A percentile compares a stretch with the other conserved stretches of the same genome.
These are phyloP conservation scores for Drosophila parvula DNA, from an alignment of 1,140 invertebrate species.

Conservation along the genomic window DNA sequence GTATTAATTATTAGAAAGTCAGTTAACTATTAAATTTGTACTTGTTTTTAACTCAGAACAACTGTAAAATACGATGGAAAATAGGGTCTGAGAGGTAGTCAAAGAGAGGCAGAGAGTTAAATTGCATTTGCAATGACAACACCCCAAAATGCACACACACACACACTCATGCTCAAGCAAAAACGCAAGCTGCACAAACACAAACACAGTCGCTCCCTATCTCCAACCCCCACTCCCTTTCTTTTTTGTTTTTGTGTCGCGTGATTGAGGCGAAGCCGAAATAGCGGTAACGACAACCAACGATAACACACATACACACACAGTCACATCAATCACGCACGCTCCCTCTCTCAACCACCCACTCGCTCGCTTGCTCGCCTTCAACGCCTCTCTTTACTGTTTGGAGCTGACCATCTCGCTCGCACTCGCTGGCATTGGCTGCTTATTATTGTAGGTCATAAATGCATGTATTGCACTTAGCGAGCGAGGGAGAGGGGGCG, in stretches of 20 bases:
- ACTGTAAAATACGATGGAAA: background rate
- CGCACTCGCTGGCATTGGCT: slow-evolving; percentile 17
- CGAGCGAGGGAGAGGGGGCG: slow-evolving; percentile 1
- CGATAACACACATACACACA: slow-evolving; percentile 49
- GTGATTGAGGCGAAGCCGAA: slow-evolving; percentile 39
- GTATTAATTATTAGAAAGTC: background rate
- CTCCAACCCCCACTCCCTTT: slow-evolving; percentile 1
- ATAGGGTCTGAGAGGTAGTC: background rate
- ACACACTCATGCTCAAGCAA: slow-evolving; percentile 31
- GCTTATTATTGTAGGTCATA: slow-evolving; percentile 75
- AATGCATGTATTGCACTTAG: slow-evolving; percentile 69
- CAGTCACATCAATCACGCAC: slow-evolving; percentile 29
- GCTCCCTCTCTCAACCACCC: slow-evolving; percentile 15
- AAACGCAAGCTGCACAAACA: slow-evolving; percentile 35
- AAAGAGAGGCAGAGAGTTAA: background rate
- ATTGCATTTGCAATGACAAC: slow-evolving; percentile 54
- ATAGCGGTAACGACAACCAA: slow-evolving; percentile 47
- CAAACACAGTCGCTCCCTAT: slow-evolving; percentile 15
- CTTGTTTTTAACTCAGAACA: background rate
- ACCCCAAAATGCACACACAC: slow-evolving; percentile 46
- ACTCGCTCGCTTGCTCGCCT: slow-evolving; percentile 13
- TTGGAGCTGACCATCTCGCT: slow-evolving; percentile 39
- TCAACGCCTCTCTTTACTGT: slow-evolving; percentile 20
- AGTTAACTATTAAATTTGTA: background rate
- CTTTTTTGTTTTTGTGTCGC: slow-evolving; percentile 44